These are phyloP conservation scores for Halictus rubicundus DNA, from an alignment of 1,140 invertebrate genomes.

Conservation along the genomic window DNA sequence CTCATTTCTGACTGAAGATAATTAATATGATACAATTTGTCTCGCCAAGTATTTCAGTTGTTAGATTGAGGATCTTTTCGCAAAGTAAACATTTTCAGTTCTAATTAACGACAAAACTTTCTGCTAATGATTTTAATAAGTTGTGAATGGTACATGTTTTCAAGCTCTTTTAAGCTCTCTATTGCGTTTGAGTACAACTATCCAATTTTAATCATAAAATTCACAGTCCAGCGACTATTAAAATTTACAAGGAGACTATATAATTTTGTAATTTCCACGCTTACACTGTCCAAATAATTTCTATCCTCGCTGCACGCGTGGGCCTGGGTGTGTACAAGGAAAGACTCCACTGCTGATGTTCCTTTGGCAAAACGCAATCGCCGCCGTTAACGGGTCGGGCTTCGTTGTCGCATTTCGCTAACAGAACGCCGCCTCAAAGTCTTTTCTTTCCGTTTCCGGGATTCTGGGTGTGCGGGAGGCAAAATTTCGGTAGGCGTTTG, in stretches of 20 bases:
- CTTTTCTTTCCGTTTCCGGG: background rate
- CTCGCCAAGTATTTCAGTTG: too few species aligned
- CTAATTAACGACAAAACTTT: too few species aligned
- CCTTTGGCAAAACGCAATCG: slow-evolving; percentile 63
- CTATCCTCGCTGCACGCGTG: background rate
- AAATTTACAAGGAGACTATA: background rate
- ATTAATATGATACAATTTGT: too few species aligned
- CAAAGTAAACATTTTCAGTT: too few species aligned
- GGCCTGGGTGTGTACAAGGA: slow-evolving; percentile 1
- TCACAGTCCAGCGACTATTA: background rate
- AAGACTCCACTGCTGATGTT: slow-evolving; percentile 47
- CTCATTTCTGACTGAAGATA: too few species aligned
- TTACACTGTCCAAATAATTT: background rate
- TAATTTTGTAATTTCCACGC: background rate
- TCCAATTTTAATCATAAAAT: too few species aligned
- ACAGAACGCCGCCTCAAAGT: slow-evolving; percentile 33
- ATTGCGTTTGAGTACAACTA: too few species aligned
- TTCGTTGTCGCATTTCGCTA: slow-evolving; percentile 23
- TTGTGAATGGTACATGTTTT: too few species aligned
- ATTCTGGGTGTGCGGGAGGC: background rate
- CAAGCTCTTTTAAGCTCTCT: too few species aligned
- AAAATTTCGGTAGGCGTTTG: slow-evolving; percentile 15
- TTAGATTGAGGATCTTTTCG: too few species aligned
- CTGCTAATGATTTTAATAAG: too few species aligned
- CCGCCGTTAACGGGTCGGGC: slow-evolving; percentile 9